phyloP scores from a whole-genome alignment of 2,797 vertebrate species.

The Muscicapa striata region DNA sequence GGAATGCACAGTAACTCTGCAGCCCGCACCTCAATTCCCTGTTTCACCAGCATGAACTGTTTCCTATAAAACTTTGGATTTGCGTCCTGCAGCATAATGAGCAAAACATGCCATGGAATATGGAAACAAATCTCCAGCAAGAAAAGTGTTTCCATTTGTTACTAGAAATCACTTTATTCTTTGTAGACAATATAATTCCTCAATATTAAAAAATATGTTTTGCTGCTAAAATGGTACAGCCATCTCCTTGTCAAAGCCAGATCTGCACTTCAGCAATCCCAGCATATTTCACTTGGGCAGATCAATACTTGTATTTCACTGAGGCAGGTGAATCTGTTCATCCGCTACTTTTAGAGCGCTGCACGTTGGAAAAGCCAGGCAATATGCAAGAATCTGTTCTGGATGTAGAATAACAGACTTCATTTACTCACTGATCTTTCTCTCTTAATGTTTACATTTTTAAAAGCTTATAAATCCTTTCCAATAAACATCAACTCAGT shows the following conservation, averaged over 20 bases:
- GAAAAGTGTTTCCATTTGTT: conserved; percentile 28
- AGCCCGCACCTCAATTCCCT: neutral
- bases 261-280: neutral
- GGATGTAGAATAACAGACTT: neutral
- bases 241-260: neutral
- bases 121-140: conserved; percentile 39
- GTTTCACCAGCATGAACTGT: neutral
- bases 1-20: neutral
- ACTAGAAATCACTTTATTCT: conserved; percentile 8
- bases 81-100: neutral
- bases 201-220: conserved; percentile 7
- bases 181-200: conserved; percentile 18
- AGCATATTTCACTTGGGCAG: neutral
- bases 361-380: neutral
- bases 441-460: neutral
- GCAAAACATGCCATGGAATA: neutral
- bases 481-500: neutral
- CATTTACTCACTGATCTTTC: neutral
- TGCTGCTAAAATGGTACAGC: neutral
- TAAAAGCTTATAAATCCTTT: neutral
- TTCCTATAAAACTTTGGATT: neutral
- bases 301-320: neutral
- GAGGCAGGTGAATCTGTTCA: neutral
- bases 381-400: neutral
- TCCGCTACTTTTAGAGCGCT: neutral